These are phyloP conservation scores for fruit fly (Drosophila melanogaster) DNA, from an alignment of 1,140 invertebrate genomes.

Conservation along the genomic window Release_6_plus_ISO1_MT NT_037436.4:16452501-16453000, in stretches of 20 bases:
- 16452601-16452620: conserved; percentile 46
- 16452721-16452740: conserved; percentile 40
- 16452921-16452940: conserved; percentile 49
- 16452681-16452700: conserved; percentile 45
- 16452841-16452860: conserved; percentile 19
- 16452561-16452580: not conserved
- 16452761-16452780: conserved; percentile 56
- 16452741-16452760: conserved; percentile 47
- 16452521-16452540: no score
- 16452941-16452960: conserved; percentile 54
- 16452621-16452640: conserved; percentile 76
- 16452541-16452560: no score
- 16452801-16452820: conserved; percentile 32
- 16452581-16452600: not conserved
- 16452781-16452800: conserved; percentile 57
- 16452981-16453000: conserved; percentile 31
- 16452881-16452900: conserved; percentile 29
- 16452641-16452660: conserved; percentile 69
- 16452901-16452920: conserved; percentile 36
- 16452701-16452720: conserved; percentile 36
- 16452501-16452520: no score
- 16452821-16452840: conserved; percentile 1
- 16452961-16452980: conserved; percentile 44
- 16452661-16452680: conserved; percentile 65
- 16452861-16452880: conserved; percentile 12